Conservation (phyloP, 2,113 vertebrate species). For the Penelope pileata region DNA sequence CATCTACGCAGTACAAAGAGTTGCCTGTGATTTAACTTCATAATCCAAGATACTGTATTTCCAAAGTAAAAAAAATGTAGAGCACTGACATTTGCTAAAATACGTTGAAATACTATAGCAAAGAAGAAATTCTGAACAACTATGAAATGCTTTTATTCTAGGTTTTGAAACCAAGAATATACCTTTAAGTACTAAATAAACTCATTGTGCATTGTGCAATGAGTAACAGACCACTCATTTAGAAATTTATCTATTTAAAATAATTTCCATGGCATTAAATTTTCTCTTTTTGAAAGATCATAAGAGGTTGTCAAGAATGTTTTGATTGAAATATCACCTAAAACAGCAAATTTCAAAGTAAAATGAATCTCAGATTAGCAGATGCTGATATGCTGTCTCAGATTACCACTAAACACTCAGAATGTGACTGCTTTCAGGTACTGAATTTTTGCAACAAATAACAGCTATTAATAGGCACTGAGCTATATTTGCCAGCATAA, state of each 20-base stretch:
- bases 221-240: not conserved
- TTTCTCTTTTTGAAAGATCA: not conserved
- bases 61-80: not conserved
- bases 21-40: not conserved
- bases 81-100: not conserved
- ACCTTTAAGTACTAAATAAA: not conserved
- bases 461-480: not conserved
- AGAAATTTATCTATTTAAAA: not conserved
- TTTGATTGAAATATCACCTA: not conserved
- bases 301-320: not conserved
- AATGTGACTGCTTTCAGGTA: not conserved
- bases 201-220: not conserved
- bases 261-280: not conserved
- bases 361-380: not conserved
- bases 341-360: not conserved
- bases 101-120: not conserved
- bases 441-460: not conserved
- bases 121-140: not conserved
- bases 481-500: not conserved
- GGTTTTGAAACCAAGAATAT: not conserved
- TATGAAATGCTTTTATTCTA: not conserved
- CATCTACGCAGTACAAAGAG: not conserved
- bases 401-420: not conserved
- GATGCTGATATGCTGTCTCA: not conserved
- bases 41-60: not conserved